Conservation (phyloP, 2,888 invertebrate genomes). For the Lordiphosa fenestrarum region DNA sequence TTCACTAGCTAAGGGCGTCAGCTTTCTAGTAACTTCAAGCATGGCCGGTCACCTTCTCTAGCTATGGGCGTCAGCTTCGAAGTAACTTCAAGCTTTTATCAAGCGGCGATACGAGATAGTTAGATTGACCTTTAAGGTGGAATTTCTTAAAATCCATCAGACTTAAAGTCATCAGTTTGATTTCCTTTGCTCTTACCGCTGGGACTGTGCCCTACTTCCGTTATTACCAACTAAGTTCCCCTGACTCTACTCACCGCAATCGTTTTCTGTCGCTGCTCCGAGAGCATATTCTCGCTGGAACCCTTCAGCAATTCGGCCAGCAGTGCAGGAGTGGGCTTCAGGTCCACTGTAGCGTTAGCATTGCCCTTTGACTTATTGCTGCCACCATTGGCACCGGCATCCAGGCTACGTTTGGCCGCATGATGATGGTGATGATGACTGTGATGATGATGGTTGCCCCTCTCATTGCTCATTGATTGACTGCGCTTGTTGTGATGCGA, state of each 20-base stretch:
- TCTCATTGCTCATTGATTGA: constrained; percentile 75
- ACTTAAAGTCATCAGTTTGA: no score
- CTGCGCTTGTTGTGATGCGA: constrained; percentile 76
- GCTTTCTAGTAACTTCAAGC: no score
- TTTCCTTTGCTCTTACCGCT: no score
- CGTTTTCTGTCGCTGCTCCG: constrained; percentile 81
- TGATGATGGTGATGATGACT: constrained; percentile 49
- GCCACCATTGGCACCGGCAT: constrained; percentile 40
- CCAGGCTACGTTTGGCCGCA: constrained; percentile 70
- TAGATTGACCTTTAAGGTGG: no score
- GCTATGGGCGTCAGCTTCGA: no score
- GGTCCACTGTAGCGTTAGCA: constrained; percentile 10
- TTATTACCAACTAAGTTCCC: no score
- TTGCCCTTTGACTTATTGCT: constrained; percentile 38
- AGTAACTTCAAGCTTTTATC: no score
- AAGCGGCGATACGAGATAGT: no score
- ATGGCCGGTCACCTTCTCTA: no score
- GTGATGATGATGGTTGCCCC: constrained; percentile 25
- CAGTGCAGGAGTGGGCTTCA: constrained; percentile 84
- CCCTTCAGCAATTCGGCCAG: constrained; percentile 89
- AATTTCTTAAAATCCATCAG: no score
- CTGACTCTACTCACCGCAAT: constrained; percentile 74
- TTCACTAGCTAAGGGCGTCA: no score
- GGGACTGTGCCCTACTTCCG: no score
- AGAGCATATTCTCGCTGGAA: constrained; percentile 88